Base-by-base conservation (phyloP, 1,140 invertebrate genomes). In the Phortica variegata region DNA sequence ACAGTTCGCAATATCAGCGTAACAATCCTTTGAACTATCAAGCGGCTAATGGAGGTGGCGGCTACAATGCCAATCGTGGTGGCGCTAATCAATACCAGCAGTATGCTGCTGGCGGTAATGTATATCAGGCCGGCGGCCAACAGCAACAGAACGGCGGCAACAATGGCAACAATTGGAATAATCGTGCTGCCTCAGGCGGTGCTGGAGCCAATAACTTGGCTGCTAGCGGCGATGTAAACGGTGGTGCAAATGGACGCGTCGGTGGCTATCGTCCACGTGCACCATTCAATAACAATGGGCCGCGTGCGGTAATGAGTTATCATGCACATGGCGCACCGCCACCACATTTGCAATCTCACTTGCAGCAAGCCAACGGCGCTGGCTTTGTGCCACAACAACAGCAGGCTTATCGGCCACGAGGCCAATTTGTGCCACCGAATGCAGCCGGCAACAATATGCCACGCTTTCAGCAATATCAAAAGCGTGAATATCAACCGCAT, bases 1-100 rank as follows among this genome's bases (percentile, higher is more conserved):
- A 47, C 1, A 34, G 47, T n/a, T 44, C 54, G 26, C 70, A 73
- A 36, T 65, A 73, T 52, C 70, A 73, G 39, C 71, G 71, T 38
- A 56, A 36, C 34, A 74, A 74, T 49, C 71, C 71, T 0, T 50
- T 74, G 7, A 74, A 74, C 51, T 74, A 74, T 47, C 71, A 74
- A 42, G 70, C 71, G 18, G 10, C 23, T 2, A 40, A 40, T 10
- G 60, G 60, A 40, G 48, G 43, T 16, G 46, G 50, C 42, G 57
- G 52, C 47, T 60, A 65, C 19, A 61, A 54, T 23, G 43, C 43
- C 19, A 73, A 65, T 49, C 63, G 63, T 18, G 50, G 50, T 6
- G 50, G 29, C 43, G 20, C 37, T 34, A 56, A 45, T 41, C 61
- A 69, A 42, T 55, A 59, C 20, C 37, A 45, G 12, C 58, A 65